Percentiles rank a stretch among this genome's conserved stretches.
phyloP scores from a whole-genome alignment of 2,113 vertebrate genomes.

The Conger conger region DNA sequence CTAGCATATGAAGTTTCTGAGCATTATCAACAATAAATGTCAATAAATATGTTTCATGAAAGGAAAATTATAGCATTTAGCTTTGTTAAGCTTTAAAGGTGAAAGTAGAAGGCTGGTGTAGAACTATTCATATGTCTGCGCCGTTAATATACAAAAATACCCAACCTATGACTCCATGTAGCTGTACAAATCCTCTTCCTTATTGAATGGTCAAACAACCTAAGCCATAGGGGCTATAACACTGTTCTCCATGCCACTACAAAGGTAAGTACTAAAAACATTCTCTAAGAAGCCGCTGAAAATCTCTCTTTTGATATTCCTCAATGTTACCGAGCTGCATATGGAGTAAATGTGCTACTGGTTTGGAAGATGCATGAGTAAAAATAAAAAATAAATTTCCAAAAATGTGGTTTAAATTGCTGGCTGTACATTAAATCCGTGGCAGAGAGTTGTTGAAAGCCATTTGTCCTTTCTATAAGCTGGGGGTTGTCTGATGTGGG shows the following conservation, averaged over 20 bases:
- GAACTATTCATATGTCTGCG: not conserved
- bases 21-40: not conserved
- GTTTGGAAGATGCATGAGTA: constrained; percentile 14
- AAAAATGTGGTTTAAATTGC: not conserved
- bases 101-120: not conserved
- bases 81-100: not conserved
- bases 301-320: constrained; percentile 18
- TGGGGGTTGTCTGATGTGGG: not conserved
- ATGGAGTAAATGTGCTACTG: not conserved
- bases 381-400: not conserved
- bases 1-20: too few species aligned
- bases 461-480: not conserved
- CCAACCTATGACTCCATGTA: not conserved
- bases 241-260: not conserved
- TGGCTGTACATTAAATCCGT: not conserved
- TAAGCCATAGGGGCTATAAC: not conserved
- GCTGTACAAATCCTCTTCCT: not conserved
- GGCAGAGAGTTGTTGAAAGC: not conserved
- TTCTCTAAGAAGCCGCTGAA: constrained; percentile 7
- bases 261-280: constrained; percentile 20
- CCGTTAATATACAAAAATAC: not conserved
- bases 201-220: not conserved
- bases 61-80: not conserved
- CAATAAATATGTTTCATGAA: not conserved
- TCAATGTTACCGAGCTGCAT: constrained; percentile 4